Percentiles rank a stretch among this genome's conserved stretches.
Evolutionary conservation across 2,888 invertebrate genomes (phyloP).

Genomic region (Spodoptera exigua): DNA sequence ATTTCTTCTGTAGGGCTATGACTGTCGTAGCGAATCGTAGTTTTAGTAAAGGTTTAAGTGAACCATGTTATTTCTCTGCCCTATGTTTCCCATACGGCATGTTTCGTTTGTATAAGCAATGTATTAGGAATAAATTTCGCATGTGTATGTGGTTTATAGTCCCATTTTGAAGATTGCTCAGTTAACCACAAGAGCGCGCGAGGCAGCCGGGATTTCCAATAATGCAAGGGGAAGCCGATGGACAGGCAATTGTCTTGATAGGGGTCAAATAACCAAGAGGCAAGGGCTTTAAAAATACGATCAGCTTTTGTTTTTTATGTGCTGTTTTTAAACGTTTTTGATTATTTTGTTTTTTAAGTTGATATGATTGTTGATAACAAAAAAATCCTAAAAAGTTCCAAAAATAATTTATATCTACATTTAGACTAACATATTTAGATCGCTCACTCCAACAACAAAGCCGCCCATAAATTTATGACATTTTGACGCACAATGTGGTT

Average conservation of each 20-base stretch:
- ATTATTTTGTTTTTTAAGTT: conserved; percentile 7
- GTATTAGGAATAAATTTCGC: conserved; percentile 43
- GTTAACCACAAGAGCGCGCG: conserved; percentile 73
- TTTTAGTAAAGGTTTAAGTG: neutral
- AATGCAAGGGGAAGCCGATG: conserved; percentile 76
- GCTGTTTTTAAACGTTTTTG: conserved; percentile 36
- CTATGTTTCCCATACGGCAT: conserved; percentile 2
- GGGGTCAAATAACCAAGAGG: conserved; percentile 78
- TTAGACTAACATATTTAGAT: conserved; percentile 18
- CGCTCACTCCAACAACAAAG: conserved; percentile 27
- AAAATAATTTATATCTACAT: conserved; percentile 12
- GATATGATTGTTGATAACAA: neutral
- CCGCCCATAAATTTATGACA: conserved; percentile 60
- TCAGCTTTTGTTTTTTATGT: conserved; percentile 46
- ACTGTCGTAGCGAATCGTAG: neutral
- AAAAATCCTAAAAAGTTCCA: neutral
- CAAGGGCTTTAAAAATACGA: conserved; percentile 59
- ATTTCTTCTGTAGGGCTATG: neutral
- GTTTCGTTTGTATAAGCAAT: conserved; percentile 17
- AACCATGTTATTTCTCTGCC: conserved; percentile 4
- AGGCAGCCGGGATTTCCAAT: conserved; percentile 77
- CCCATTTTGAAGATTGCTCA: conserved; percentile 71
- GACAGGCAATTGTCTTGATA: conserved; percentile 76
- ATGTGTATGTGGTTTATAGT: conserved; percentile 58
- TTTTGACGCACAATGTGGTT: conserved; percentile 64